Conservation (phyloP, 2,797 vertebrate species). For the Catostomus latipinnis region DNA sequence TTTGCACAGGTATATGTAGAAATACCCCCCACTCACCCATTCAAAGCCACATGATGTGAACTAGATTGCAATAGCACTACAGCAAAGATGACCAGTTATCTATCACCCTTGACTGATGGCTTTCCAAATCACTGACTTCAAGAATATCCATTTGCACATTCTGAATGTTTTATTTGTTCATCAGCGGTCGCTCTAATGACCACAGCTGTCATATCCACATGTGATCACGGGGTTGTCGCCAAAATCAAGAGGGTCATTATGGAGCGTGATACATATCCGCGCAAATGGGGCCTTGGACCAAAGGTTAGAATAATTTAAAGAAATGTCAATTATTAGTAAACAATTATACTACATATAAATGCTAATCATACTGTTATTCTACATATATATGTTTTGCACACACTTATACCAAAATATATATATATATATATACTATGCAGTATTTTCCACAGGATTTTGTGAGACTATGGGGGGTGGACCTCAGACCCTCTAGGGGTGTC, state of each 20-base stretch:
- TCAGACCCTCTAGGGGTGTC: too few species aligned
- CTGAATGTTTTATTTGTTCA: background rate
- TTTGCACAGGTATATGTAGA: slow-evolving; percentile 85
- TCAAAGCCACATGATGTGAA: slow-evolving; percentile 76
- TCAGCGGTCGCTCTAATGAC: slow-evolving; percentile 94
- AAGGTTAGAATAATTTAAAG: slow-evolving; percentile 79
- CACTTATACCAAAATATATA: too few species aligned
- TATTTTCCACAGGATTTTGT: too few species aligned
- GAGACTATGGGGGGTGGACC: too few species aligned
- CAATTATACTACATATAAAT: too few species aligned
- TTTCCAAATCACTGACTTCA: background rate
- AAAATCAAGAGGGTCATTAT: slow-evolving; percentile 99
- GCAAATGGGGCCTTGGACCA: slow-evolving; percentile 95
- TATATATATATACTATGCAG: too few species aligned
- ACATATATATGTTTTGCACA: too few species aligned
- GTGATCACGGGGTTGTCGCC: slow-evolving; percentile 92
- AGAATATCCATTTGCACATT: too few species aligned
- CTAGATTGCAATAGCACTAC: slow-evolving; percentile 68
- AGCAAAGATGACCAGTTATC: slow-evolving; percentile 77
- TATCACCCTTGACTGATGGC: slow-evolving; percentile 82
- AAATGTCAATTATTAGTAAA: too few species aligned
- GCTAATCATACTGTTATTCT: too few species aligned
- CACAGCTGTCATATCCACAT: slow-evolving; percentile 95
- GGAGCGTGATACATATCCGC: slow-evolving; percentile 95
- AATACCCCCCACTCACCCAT: background rate